Evolutionary conservation across 2,888 invertebrate genomes (phyloP).

Genomic region (Lobophora halterata): DNA sequence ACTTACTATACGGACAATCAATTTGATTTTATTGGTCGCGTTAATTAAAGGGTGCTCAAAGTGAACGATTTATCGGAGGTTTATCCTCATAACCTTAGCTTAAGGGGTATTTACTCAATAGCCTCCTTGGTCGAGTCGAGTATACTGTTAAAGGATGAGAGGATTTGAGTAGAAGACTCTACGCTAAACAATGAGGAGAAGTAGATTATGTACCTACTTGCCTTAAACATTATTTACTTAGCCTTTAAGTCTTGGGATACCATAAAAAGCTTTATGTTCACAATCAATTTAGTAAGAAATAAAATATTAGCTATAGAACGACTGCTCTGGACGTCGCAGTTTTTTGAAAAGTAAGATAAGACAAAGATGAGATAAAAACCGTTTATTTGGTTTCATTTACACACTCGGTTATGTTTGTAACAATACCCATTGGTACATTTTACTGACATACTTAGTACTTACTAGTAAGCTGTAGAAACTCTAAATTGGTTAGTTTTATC

Average conservation of each 20-base stretch:
- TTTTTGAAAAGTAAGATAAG: conserved; percentile 16
- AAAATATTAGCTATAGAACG: no score
- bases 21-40: conserved; percentile 75
- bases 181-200: conserved; percentile 32
- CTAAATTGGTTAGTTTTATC: no score
- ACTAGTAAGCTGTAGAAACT: no score
- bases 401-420: no score
- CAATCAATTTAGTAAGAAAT: no score
- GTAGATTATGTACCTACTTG: conserved; percentile 5
- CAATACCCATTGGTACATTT: no score
- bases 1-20: conserved; percentile 67
- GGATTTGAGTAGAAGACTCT: conserved; percentile 33
- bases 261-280: no score
- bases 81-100: conserved; percentile 76
- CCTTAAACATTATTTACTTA: conserved; percentile 8
- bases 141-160: conserved; percentile 44
- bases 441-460: no score
- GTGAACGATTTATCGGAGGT: conserved; percentile 78
- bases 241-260: no score
- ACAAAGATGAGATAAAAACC: no score
- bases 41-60: conserved; percentile 73
- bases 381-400: no score
- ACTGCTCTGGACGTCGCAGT: conserved; percentile 1
- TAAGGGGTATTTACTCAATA: conserved; percentile 67
- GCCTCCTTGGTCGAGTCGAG: conserved; percentile 44